Evolutionary conservation across 2,888 invertebrate genomes (phyloP), one percentile per base, ranked within the genome.

Genomic region (Epiblema foenella): DNA sequence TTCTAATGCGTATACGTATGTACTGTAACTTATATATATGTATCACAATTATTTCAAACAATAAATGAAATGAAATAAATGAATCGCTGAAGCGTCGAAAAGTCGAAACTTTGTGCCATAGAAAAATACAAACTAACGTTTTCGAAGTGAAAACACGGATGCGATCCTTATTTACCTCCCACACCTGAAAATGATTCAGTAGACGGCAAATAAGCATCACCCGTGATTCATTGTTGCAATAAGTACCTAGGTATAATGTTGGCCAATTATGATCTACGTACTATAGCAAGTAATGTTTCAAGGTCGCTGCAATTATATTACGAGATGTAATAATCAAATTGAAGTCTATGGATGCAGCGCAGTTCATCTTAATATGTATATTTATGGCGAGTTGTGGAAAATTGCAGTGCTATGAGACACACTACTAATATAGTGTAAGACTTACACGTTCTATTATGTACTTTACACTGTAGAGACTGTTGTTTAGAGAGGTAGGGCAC

Each of bases 151-250:
- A 59, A 65, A 65, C 69, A 65, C 69, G 69, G 69, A 70, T 70
- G 18, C 42, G 42, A 18, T 42, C 39, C 49, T 63, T 62, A 62
- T 46, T 51, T 18, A 17, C 49, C 49, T 52, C 59, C 69, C 59
- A 70, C 64, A 52, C n/a, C 52, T 59, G 69, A 65, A 69, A 70
- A 70, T 65, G 69, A 70, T 46, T 65, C 69, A 65, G 64, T 59
- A 37, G 49, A 57, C 37, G 33, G 62, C 33, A 49, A 62, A 62
- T 62, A 62, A 49, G 33, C 51, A 64, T 52, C 29, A 69, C 39
- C 65, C 33, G 29, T 69, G 65, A 70, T 29, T 70, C 70, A 70
- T 65, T 24, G 18, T 54, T 59, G 29, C 12, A 17, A 54, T 49
- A 56, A 56, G 20, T n/a, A n/a, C n/a, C n/a, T n/a, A n/a, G n/a